Evolutionary conservation across 2,797 vertebrate species (phyloP).

Genomic region (Acrossocheilus fasciatus): DNA sequence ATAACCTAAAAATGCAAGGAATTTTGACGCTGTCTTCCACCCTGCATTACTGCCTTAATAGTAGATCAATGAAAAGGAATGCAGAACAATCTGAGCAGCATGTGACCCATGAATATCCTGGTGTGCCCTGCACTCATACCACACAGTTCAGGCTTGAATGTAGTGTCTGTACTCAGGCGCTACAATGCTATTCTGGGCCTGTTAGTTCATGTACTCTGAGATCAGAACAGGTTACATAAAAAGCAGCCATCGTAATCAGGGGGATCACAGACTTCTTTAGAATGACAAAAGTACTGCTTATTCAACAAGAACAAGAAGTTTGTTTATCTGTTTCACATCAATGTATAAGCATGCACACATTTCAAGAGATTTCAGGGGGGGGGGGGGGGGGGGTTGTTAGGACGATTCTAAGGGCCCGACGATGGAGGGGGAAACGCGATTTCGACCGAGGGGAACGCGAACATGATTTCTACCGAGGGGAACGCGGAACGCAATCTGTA

Average conservation of each 20-base stretch:
- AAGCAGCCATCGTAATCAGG: background rate
- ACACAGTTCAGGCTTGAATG: constrained; percentile 24
- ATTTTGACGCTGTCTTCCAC: constrained; percentile 29
- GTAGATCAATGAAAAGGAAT: constrained; percentile 28
- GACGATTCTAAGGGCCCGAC: too few relatives aligned
- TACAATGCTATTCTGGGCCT: constrained; percentile 45
- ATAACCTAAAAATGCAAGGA: constrained; percentile 36
- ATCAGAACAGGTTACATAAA: constrained; percentile 47
- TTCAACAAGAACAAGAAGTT: background rate
- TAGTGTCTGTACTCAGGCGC: constrained; percentile 9
- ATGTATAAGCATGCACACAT: background rate
- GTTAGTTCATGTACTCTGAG: constrained; percentile 38
- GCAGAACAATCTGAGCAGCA: constrained; percentile 34
- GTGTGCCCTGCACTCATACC: constrained; percentile 30
- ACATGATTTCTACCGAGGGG: too few relatives aligned
- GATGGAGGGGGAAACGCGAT: too few relatives aligned
- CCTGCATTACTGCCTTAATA: constrained; percentile 38
- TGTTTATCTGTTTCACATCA: background rate
- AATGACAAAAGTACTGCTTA: background rate
- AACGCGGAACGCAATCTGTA: too few relatives aligned
- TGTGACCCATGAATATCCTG: constrained; percentile 34
- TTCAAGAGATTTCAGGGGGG: too few relatives aligned
- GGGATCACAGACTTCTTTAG: background rate
- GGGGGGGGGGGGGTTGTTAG: too few relatives aligned
- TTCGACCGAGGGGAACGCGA: too few relatives aligned